Percentiles rank a stretch among this genome's conserved stretches.
These are phyloP conservation scores for Tiphia femorata DNA, from an alignment of 2,888 invertebrate genomes.

Conservation along the genomic window DNA sequence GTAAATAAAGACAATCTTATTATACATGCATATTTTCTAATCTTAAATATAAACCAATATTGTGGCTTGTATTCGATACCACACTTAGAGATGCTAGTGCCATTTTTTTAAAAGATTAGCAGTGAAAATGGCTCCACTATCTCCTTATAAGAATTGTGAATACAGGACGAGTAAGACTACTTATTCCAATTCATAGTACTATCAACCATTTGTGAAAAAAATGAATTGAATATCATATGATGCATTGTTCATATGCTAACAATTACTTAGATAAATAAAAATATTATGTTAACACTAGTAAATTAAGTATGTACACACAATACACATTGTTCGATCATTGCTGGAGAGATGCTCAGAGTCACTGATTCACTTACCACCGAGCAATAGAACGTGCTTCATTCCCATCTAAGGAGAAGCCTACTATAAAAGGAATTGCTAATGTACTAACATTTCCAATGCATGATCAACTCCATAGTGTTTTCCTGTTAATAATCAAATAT, in stretches of 20 bases:
- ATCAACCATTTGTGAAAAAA: too few relatives aligned
- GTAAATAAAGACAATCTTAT: conserved; percentile 13
- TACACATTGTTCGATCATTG: conserved; percentile 62
- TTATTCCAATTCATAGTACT: conserved; percentile 5
- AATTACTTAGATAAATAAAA: conserved; percentile 54
- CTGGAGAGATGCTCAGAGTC: conserved; percentile 38
- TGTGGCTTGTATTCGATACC: conserved; percentile 5
- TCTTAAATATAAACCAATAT: conserved; percentile 12
- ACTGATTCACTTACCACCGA: conserved; percentile 59
- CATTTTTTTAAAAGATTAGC: background rate
- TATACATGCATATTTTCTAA: conserved; percentile 16
- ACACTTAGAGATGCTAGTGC: conserved; percentile 1
- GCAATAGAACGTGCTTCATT: conserved; percentile 42
- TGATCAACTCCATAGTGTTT: conserved; percentile 67
- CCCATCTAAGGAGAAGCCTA: conserved; percentile 49
- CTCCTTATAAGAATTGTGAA: background rate
- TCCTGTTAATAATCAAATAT: conserved; percentile 48
- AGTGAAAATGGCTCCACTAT: background rate
- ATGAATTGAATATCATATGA: too few relatives aligned
- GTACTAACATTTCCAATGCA: conserved; percentile 47
- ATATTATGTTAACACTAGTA: conserved; percentile 61
- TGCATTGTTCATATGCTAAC: conserved; percentile 9
- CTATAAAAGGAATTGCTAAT: conserved; percentile 50
- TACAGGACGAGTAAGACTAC: conserved; percentile 4
- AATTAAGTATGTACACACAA: conserved; percentile 67